Conservation (phyloP, 2,113 vertebrate genomes). For the cat (Felis catus) region F.catus_Fca126_mat1.0 CM031415.1:107653001-107653500, state of each 20-base stretch:
- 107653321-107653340: background rate
- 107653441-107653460: background rate
- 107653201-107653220: background rate
- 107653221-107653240: background rate
- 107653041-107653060: slow-evolving; percentile 45
- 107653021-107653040: slow-evolving; percentile 36
- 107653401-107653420: background rate
- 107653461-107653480: background rate
- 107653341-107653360: background rate
- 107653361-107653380: background rate
- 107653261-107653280: background rate
- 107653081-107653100: background rate
- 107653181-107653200: background rate
- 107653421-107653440: background rate
- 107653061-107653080: background rate
- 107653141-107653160: background rate
- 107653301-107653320: background rate
- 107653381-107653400: background rate
- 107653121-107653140: background rate
- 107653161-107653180: background rate
- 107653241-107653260: background rate
- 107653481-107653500: background rate
- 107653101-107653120: background rate
- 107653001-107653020: slow-evolving; percentile 67
- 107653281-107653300: background rate